These are phyloP conservation scores for Drosophila simulans DNA, from an alignment of 1,140 invertebrate genomes.

Conservation along the genomic window DNA sequence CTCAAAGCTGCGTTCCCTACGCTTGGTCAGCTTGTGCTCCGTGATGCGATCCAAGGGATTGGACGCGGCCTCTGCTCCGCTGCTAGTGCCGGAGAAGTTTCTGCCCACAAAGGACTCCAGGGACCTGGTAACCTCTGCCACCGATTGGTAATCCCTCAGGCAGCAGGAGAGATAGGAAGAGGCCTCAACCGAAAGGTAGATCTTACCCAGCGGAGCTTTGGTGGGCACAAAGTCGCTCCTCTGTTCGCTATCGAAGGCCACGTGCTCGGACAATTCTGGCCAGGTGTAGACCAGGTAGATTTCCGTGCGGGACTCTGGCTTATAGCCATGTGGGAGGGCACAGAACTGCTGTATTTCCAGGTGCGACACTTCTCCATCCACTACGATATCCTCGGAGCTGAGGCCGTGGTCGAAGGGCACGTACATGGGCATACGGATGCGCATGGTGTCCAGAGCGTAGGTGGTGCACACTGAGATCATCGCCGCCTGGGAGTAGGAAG, in stretches of 20 bases:
- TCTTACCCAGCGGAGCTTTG: constrained; percentile 92
- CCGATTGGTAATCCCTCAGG: constrained; percentile 86
- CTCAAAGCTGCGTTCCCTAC: constrained; percentile 43
- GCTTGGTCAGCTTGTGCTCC: constrained; percentile 46
- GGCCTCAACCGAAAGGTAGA: constrained; percentile 87
- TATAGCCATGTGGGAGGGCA: constrained; percentile 94
- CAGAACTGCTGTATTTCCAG: constrained; percentile 66
- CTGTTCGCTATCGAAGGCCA: constrained; percentile 94
- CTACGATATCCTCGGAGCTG: constrained; percentile 58
- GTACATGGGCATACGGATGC: constrained; percentile 83
- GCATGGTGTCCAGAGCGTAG: constrained; percentile 92
- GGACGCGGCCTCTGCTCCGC: constrained; percentile 37
- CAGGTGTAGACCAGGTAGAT: constrained; percentile 94
- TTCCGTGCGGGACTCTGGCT: constrained; percentile 91
- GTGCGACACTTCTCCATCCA: constrained; percentile 45
- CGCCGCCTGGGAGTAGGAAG: constrained; percentile 87
- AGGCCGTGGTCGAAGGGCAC: constrained; percentile 64
- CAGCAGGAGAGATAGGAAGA: constrained; percentile 89
- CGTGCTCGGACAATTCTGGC: constrained; percentile 93
- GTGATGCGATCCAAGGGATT: constrained; percentile 71
- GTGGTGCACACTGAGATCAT: constrained; percentile 92
- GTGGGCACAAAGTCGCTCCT: constrained; percentile 95
- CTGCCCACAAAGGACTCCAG: constrained; percentile 87
- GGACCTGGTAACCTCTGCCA: constrained; percentile 85
- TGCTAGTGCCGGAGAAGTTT: constrained; percentile 74